Evolutionary conservation across 2,113 vertebrate genomes (phyloP).

Genomic region (Mohoua ochrocephala): DNA sequence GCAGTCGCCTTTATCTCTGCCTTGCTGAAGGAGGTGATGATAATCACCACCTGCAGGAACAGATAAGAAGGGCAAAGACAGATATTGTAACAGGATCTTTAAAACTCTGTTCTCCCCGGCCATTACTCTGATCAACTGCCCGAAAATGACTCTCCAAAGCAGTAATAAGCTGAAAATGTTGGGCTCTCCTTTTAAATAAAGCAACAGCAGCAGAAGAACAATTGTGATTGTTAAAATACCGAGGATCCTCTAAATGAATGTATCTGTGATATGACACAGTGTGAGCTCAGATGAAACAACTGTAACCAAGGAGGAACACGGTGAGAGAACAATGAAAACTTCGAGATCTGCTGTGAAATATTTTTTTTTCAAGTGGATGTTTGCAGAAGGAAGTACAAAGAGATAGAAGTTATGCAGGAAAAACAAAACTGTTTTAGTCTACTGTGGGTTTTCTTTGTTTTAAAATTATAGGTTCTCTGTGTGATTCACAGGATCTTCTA

Average conservation of each 20-base stretch:
- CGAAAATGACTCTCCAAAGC: not conserved
- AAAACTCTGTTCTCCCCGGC: not conserved
- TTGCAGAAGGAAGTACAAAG: not conserved
- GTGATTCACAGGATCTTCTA: not conserved
- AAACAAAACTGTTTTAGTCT: not conserved
- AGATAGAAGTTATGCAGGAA: not conserved
- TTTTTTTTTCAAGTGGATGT: not conserved
- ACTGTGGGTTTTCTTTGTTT: not conserved
- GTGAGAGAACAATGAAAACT: not conserved
- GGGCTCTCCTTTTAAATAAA: not conserved
- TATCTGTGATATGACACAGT: not conserved
- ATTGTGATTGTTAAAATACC: not conserved
- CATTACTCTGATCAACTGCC: not conserved
- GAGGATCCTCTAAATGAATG: not conserved
- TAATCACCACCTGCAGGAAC: not conserved
- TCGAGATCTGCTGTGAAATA: not conserved
- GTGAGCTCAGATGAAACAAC: not conserved
- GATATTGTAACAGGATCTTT: not conserved
- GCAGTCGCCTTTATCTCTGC: not conserved
- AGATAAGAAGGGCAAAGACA: conserved; percentile 1
- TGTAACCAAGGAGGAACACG: not conserved
- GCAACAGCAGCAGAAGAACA: not conserved
- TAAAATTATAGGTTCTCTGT: not conserved
- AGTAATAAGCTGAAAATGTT: not conserved
- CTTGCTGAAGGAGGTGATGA: not conserved